A percentile compares a stretch with the other conserved stretches of the same genome.
Conservation (phyloP, 1,140 invertebrate species). For the Drosophila funebris region DNA sequence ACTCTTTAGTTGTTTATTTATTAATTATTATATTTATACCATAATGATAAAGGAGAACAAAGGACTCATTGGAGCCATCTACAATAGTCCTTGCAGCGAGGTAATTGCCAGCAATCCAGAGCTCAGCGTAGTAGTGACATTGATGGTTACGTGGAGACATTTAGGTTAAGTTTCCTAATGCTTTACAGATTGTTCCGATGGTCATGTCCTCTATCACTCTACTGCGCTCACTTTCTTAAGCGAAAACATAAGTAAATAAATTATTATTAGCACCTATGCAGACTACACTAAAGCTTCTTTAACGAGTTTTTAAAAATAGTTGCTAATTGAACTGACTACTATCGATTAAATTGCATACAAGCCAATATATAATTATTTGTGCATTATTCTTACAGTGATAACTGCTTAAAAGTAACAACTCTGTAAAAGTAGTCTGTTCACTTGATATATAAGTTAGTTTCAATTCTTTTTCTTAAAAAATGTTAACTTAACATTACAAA, state of each 20-base stretch:
- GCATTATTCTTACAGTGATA: background rate
- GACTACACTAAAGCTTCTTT: background rate
- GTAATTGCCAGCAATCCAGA: conserved; percentile 6
- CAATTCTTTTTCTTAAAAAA: background rate
- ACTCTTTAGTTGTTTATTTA: background rate
- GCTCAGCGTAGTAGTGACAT: conserved; percentile 39
- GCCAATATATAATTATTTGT: background rate
- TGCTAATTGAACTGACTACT: too few relatives aligned
- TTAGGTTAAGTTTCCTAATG: too few relatives aligned
- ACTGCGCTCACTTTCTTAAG: conserved; percentile 20
- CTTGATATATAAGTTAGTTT: too few relatives aligned
- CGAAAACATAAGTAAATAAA: background rate
- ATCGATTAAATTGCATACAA: background rate
- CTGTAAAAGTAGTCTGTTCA: too few relatives aligned
- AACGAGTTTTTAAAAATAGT: too few relatives aligned
- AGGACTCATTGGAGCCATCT: conserved; percentile 41
- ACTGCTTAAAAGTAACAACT: background rate
- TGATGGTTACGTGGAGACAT: conserved; percentile 57
- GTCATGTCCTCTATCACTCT: conserved; percentile 55
- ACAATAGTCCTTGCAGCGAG: conserved; percentile 53
- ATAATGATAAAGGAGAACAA: too few relatives aligned
- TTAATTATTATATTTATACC: too few relatives aligned
- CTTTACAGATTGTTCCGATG: conserved; percentile 39
- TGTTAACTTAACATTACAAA: too few relatives aligned
- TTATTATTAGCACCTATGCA: background rate